Base-by-base conservation (phyloP, 2,888 invertebrate genomes). In the Drosophila phalerata region DNA sequence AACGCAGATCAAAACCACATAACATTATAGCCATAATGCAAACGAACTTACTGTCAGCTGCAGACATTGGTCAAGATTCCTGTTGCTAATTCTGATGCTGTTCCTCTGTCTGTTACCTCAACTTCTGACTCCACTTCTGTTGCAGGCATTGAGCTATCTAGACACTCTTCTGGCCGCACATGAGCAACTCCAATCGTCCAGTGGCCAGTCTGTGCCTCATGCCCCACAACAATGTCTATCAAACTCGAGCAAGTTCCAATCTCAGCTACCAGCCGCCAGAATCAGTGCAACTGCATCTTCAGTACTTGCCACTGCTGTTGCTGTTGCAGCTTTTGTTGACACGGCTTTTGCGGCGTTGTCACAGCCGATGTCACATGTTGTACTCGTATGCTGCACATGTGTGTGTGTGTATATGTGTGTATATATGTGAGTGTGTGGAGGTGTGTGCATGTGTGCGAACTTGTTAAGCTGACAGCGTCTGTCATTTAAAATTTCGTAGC, bases 331-430 rank as follows among this genome's bases (percentile, higher is more conserved):
- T 73, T 81, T 76, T 82, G 80, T 84, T 84, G 84, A 85, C 85
- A 83, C 61, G 83, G 73, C 79, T 81, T 79, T 65, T 85, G 77
- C 75, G 88, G 80, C 80, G 67, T 78, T 85, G 88, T 88, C 69
- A 77, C 88, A 85, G 76, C 81, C 71, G 84, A 76, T 86, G 85
- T 80, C 88, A 78, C 84, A 81, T 81, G 74, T 78, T 88, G 78
- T 76, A 67, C 37, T 37, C n/a, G n/a, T 37, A 37, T 58, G 65
- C 69, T 62, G 72, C 73, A 73, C 69, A 77, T 69, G 67, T 78
- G 69, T 81, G 66, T 57, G 69, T 81, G 66, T 57, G 64, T n/a
- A n/a, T n/a, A n/a, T n/a, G 10, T 30, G 47, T 56, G 22, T n/a
- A 40, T 51, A 10, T 47, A 32, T 57, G 40, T 38, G 42, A 38